A percentile compares a stretch with the other conserved stretches of the same genome.
Evolutionary conservation across 2,113 vertebrate genomes (phyloP).

Genomic region (Notothenia rossii): DNA sequence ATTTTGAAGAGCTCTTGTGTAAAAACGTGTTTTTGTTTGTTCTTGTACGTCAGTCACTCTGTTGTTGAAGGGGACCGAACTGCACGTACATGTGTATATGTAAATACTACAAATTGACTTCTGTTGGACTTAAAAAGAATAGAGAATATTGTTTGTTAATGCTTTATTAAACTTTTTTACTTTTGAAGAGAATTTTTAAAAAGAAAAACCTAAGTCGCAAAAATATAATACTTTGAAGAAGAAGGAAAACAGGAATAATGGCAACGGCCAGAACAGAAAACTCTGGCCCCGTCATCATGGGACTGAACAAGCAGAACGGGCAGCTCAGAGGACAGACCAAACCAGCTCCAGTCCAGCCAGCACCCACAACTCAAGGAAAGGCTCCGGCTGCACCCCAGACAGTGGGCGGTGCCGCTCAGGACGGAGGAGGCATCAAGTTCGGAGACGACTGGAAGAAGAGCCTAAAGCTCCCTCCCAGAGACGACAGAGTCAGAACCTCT

Average conservation of each 20-base stretch:
- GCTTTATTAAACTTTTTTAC: conserved; percentile 79
- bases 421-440: conserved; percentile 82
- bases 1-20: conserved; percentile 84
- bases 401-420: conserved; percentile 65
- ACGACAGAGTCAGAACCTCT: conserved; percentile 79
- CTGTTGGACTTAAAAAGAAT: conserved; percentile 69
- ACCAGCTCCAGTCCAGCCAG: conserved; percentile 72
- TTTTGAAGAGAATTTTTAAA: conserved; percentile 77
- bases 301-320: conserved; percentile 85
- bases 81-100: conserved; percentile 80
- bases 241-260: conserved; percentile 64
- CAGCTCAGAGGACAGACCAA: conserved; percentile 83
- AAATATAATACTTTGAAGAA: conserved; percentile 54
- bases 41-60: conserved; percentile 78
- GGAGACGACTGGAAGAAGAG: conserved; percentile 83
- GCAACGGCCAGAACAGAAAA: conserved; percentile 83
- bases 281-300: conserved; percentile 78
- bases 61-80: conserved; percentile 79
- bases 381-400: conserved; percentile 60
- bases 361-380: conserved; percentile 74
- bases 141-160: conserved; percentile 81
- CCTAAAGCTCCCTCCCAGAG: conserved; percentile 80
- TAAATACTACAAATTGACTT: conserved; percentile 78
- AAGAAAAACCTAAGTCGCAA: conserved; percentile 63
- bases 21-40: conserved; percentile 60